These are phyloP conservation scores for Heterocephalus glaber DNA, from an alignment of 2,113 vertebrate genomes.

Conservation along the genomic window DNA sequence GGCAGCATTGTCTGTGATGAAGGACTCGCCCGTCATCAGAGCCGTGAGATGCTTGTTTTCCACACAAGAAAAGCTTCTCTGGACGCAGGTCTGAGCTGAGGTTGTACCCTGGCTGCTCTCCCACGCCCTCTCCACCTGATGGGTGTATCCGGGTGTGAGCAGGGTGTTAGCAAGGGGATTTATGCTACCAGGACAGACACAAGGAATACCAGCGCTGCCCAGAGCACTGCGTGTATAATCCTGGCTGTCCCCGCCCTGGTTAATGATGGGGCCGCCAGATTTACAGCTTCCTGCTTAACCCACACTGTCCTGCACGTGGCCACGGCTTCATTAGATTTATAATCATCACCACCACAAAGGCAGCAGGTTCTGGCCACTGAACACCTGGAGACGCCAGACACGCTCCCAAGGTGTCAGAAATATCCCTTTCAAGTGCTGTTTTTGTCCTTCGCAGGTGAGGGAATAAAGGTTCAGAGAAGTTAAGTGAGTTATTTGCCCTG, in stretches of 20 bases:
- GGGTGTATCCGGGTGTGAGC: neutral
- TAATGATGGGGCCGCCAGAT: neutral
- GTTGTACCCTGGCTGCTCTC: neutral
- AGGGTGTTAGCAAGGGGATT: neutral
- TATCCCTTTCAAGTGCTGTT: conserved; percentile 11
- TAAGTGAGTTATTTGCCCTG: conserved; percentile 15
- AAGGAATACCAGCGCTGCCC: neutral
- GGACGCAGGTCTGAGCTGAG: neutral
- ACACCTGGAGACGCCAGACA: neutral
- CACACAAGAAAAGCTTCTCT: neutral
- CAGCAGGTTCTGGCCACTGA: neutral
- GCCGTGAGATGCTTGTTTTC: neutral
- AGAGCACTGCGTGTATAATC: neutral
- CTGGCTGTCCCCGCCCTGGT: neutral
- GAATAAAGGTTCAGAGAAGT: conserved; percentile 37
- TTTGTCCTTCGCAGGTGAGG: conserved; percentile 38
- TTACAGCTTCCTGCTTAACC: neutral
- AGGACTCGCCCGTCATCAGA: neutral
- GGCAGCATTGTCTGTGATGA: neutral
- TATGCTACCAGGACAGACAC: neutral
- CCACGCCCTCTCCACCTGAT: neutral
- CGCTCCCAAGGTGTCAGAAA: neutral
- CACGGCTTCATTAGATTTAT: neutral
- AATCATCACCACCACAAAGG: neutral
- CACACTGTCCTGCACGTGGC: too few species aligned